phyloP scores from a whole-genome alignment of 2,888 invertebrate genomes.

The Lordiphosa andalusiaca region DNA sequence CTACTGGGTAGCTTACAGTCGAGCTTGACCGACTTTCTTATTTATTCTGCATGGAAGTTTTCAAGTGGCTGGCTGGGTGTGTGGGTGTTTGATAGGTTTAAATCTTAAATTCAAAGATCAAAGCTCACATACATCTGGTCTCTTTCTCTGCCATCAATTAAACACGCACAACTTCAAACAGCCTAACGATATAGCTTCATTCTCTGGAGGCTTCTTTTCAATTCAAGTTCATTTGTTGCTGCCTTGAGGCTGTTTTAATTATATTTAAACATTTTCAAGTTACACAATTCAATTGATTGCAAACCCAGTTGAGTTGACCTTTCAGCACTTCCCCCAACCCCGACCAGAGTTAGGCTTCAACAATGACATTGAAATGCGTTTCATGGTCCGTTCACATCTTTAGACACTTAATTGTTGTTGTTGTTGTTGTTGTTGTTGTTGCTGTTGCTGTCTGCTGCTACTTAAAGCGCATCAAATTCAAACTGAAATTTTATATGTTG shows the following conservation, averaged over 20 bases:
- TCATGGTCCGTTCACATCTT: conserved; percentile 69
- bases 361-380: conserved; percentile 69
- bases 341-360: conserved; percentile 26
- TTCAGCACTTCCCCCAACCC: conserved; percentile 14
- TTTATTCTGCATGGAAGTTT: too few relatives aligned
- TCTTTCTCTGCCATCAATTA: conserved; percentile 8
- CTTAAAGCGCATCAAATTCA: conserved; percentile 35
- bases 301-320: conserved; percentile 40
- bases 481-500: conserved; percentile 31
- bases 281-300: conserved; percentile 58
- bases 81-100: background rate
- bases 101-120: conserved; percentile 45
- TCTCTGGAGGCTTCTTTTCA: conserved; percentile 7
- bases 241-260: conserved; percentile 46
- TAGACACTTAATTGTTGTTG: conserved; percentile 48
- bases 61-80: too few relatives aligned
- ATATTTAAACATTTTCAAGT: conserved; percentile 49
- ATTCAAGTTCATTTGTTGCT: conserved; percentile 13
- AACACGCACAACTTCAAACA: conserved; percentile 37
- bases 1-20: too few relatives aligned
- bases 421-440: conserved; percentile 33
- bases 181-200: conserved; percentile 35
- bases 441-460: background rate
- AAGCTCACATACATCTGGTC: conserved; percentile 38
- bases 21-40: too few relatives aligned